phyloP scores from a whole-genome alignment of 2,113 vertebrate species.

The Origma solitaria region DNA sequence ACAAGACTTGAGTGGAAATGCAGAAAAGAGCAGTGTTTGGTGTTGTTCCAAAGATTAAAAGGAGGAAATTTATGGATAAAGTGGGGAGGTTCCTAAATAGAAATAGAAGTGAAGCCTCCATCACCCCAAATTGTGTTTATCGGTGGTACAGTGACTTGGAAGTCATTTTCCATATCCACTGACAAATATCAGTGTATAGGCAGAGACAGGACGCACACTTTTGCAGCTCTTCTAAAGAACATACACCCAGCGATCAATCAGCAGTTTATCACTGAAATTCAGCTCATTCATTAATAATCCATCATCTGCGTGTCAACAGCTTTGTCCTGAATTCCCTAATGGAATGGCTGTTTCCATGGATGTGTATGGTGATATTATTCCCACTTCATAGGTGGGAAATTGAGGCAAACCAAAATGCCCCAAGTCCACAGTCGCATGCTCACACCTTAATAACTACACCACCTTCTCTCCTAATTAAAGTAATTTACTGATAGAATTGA shows the following conservation, averaged over 20 bases:
- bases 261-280: background rate
- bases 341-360: background rate
- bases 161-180: background rate
- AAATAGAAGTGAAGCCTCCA: background rate
- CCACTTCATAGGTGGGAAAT: background rate
- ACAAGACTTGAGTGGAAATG: background rate
- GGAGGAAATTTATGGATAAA: background rate
- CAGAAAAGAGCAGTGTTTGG: fast-evolving
- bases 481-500: constrained; percentile 15
- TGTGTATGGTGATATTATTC: background rate
- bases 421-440: background rate
- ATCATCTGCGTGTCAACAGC: background rate
- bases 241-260: background rate
- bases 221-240: background rate
- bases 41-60: background rate
- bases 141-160: background rate
- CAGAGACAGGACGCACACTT: background rate
- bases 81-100: background rate
- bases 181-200: background rate
- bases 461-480: constrained; percentile 2
- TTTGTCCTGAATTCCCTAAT: background rate
- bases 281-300: background rate
- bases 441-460: background rate
- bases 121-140: background rate
- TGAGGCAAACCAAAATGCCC: constrained; percentile 23